Conservation (phyloP, 2,888 invertebrate genomes). For the Tachina grossa region DNA sequence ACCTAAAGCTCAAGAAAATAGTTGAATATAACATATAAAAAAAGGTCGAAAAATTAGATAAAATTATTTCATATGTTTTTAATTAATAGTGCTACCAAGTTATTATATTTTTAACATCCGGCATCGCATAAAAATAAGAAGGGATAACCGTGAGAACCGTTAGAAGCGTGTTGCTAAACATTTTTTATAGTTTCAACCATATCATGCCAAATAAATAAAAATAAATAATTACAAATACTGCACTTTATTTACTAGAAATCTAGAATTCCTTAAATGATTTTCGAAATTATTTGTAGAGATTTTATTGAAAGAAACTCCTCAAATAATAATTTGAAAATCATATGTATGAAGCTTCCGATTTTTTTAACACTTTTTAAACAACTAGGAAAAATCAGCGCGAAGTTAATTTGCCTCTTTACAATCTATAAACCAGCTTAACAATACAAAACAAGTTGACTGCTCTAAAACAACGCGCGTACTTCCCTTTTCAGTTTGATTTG, state of each 20-base stretch:
- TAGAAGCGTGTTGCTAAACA: no score
- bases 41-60: no score
- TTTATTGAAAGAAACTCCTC: neutral
- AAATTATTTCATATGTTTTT: no score
- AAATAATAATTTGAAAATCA: conserved; percentile 16
- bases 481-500: neutral
- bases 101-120: no score
- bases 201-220: no score
- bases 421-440: conserved; percentile 31
- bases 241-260: neutral
- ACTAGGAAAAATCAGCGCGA: conserved; percentile 35
- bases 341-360: neutral
- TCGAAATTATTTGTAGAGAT: neutral
- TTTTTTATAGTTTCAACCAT: no score
- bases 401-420: conserved; percentile 8
- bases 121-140: no score
- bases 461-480: conserved; percentile 4
- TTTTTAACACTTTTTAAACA: conserved; percentile 7
- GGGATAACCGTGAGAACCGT: no score
- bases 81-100: no score
- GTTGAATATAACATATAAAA: no score
- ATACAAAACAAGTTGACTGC: neutral
- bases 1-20: no score
- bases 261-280: conserved; percentile 2
- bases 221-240: neutral